phyloP scores from a whole-genome alignment of 2,888 invertebrate genomes.

The Lepas anatifera region DNA sequence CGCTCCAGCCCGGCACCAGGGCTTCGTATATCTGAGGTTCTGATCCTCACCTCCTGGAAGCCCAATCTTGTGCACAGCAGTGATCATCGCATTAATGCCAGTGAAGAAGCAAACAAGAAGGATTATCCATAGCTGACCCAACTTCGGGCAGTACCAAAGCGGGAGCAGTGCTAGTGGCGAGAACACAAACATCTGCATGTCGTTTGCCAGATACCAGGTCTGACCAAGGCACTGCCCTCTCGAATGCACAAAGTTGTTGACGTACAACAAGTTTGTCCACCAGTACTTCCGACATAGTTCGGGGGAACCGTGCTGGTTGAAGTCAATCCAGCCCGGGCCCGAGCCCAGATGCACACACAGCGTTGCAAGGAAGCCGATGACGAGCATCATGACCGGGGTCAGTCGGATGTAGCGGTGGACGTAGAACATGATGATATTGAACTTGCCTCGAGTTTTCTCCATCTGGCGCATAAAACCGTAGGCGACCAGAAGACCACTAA shows the following conservation, averaged over 20 bases:
- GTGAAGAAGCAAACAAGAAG: background rate
- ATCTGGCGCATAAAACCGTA: conserved; percentile 12
- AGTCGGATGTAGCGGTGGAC: background rate
- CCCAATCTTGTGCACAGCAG: background rate
- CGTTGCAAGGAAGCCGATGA: background rate
- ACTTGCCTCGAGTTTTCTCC: background rate
- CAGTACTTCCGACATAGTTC: background rate
- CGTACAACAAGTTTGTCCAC: background rate
- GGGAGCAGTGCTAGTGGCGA: conserved; percentile 6
- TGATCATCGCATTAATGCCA: background rate
- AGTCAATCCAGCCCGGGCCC: background rate
- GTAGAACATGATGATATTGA: background rate
- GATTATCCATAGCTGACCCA: background rate
- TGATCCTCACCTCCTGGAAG: background rate
- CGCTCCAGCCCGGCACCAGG: conserved; percentile 15
- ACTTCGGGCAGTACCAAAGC: background rate
- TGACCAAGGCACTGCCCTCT: background rate
- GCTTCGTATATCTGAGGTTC: background rate
- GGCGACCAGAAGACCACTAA: conserved; percentile 20
- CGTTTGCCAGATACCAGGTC: conserved; percentile 16
- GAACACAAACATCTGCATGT: conserved; percentile 18
- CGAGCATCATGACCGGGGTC: background rate
- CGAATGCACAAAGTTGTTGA: background rate
- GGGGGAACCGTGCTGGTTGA: too few species aligned
- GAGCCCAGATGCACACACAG: background rate